Evolutionary conservation across 1,140 invertebrate genomes (phyloP).

Genomic region (Zaprionus inermis): DNA sequence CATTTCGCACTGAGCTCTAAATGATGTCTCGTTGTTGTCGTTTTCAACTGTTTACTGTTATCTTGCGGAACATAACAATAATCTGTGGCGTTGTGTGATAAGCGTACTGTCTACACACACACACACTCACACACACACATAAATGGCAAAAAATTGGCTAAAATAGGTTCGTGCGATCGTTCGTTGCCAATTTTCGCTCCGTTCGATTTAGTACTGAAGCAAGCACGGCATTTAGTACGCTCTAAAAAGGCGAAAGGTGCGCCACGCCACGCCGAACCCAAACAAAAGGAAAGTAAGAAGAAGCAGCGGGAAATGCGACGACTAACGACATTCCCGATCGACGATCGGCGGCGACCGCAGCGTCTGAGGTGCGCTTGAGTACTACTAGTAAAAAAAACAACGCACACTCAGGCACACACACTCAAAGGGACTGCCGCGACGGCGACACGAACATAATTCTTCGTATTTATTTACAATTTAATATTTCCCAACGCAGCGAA

Average conservation of each 20-base stretch:
- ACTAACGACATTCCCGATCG: slow-evolving; percentile 42
- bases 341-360: slow-evolving; percentile 43
- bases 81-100: slow-evolving; percentile 47
- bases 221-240: slow-evolving; percentile 47
- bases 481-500: slow-evolving; percentile 61
- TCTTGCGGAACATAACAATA: slow-evolving; percentile 37
- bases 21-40: neutral
- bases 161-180: slow-evolving; percentile 30
- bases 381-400: slow-evolving; percentile 39
- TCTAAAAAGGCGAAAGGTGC: slow-evolving; percentile 47
- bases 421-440: neutral
- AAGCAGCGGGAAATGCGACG: slow-evolving; percentile 22
- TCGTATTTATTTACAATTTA: slow-evolving; percentile 68
- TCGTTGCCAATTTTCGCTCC: slow-evolving; percentile 51
- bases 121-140: slow-evolving; percentile 25
- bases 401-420: slow-evolving; percentile 12
- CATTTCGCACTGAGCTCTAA: slow-evolving; percentile 38
- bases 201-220: slow-evolving; percentile 54
- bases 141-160: slow-evolving; percentile 18
- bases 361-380: slow-evolving; percentile 64
- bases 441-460: slow-evolving; percentile 63
- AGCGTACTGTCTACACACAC: slow-evolving; percentile 37
- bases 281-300: slow-evolving; percentile 20
- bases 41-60: slow-evolving; percentile 30
- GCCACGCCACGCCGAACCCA: slow-evolving; percentile 3